phyloP scores from a whole-genome alignment of 2,888 invertebrate species.

The Pimpla rufipes region DNA sequence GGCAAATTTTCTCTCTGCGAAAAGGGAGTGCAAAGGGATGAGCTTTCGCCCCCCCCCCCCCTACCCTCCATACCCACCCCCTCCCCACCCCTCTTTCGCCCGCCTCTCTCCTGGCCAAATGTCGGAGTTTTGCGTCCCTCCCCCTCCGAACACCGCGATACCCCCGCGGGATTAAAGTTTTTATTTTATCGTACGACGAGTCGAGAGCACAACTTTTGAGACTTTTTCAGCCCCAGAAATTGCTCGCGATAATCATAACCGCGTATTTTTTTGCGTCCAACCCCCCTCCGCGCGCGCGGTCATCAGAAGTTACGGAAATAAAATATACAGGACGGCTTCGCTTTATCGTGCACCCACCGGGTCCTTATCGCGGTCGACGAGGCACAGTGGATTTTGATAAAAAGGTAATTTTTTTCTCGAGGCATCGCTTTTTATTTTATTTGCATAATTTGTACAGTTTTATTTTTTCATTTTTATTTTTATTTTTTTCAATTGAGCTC shows the following conservation, averaged over 20 bases:
- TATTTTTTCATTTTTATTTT: too few species aligned
- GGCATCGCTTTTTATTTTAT: too few species aligned
- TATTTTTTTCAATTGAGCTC: too few species aligned
- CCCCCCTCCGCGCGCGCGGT: not conserved
- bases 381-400: too few species aligned
- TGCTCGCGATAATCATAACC: slow-evolving; percentile 22
- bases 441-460: too few species aligned
- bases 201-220: slow-evolving; percentile 15
- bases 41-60: not conserved
- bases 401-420: too few species aligned
- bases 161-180: slow-evolving; percentile 28
- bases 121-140: not conserved
- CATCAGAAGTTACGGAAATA: not conserved
- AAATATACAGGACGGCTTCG: slow-evolving; percentile 2
- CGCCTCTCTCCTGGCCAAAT: not conserved
- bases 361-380: not conserved
- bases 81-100: not conserved
- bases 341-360: not conserved
- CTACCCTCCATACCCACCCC: not conserved
- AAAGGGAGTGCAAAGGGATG: slow-evolving; percentile 22
- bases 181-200: slow-evolving; percentile 41
- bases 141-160: not conserved
- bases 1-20: slow-evolving; percentile 43
- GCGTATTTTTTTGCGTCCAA: not conserved
- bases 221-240: slow-evolving; percentile 19